Evolutionary conservation across 2,888 invertebrate species (phyloP).

Genomic region (Drosophila diplacantha): DNA sequence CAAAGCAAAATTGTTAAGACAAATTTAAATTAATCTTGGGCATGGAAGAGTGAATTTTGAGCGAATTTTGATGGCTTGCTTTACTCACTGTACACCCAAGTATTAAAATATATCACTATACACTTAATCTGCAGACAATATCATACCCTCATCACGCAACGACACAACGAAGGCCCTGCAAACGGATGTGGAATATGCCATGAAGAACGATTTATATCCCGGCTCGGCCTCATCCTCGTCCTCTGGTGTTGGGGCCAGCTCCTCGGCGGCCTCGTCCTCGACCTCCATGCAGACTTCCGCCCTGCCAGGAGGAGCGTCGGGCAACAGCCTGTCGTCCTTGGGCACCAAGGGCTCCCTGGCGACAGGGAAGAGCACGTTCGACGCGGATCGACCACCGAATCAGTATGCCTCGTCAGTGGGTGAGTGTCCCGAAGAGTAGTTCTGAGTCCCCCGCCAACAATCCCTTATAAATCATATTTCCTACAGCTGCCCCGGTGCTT

Average conservation of each 20-base stretch:
- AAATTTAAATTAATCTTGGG: too few relatives aligned
- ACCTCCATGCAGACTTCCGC: constrained; percentile 68
- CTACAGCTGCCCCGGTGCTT: constrained; percentile 47
- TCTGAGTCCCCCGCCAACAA: not conserved
- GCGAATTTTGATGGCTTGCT: too few relatives aligned
- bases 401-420: constrained; percentile 74
- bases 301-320: constrained; percentile 59
- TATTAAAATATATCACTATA: constrained; percentile 8
- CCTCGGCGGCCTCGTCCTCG: constrained; percentile 69
- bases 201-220: constrained; percentile 76
- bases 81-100: constrained; percentile 7
- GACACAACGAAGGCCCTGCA: constrained; percentile 75
- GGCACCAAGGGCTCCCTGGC: constrained; percentile 75
- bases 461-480: constrained; percentile 10
- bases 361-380: constrained; percentile 78
- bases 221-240: constrained; percentile 52
- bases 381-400: constrained; percentile 78
- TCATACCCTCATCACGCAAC: constrained; percentile 75
- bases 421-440: constrained; percentile 45
- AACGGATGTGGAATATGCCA: constrained; percentile 75
- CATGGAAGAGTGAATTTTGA: too few relatives aligned
- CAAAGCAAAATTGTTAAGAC: too few relatives aligned
- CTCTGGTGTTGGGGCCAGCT: constrained; percentile 55
- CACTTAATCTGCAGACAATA: constrained; percentile 66
- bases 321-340: constrained; percentile 63